Conservation (phyloP, 2,888 invertebrate species). For the Corythucha ciliata region DNA sequence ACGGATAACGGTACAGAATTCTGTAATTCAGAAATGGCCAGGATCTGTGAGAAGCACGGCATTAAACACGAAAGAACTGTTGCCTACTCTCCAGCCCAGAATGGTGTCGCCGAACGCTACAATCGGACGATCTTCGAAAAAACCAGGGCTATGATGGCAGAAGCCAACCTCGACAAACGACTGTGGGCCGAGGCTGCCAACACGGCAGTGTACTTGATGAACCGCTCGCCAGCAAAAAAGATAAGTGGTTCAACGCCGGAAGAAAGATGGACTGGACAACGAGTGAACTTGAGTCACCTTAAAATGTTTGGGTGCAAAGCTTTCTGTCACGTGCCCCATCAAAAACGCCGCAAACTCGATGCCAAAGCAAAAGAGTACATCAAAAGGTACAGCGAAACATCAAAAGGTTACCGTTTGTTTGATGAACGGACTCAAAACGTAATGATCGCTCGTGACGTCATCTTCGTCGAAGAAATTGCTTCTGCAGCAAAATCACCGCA, state of each 20-base stretch:
- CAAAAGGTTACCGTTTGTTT: slow-evolving; percentile 19
- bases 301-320: slow-evolving; percentile 24
- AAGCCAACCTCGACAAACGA: slow-evolving; percentile 31
- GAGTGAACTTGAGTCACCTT: slow-evolving; percentile 19
- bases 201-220: slow-evolving; percentile 38
- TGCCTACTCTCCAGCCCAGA: slow-evolving; percentile 21
- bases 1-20: slow-evolving; percentile 23
- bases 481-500: too few relatives aligned
- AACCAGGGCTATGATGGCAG: slow-evolving; percentile 35
- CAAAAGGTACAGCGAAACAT: slow-evolving; percentile 16
- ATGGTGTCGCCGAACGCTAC: slow-evolving; percentile 23
- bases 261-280: slow-evolving; percentile 11
- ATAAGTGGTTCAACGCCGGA: slow-evolving; percentile 17
- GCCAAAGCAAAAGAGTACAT: slow-evolving; percentile 4
- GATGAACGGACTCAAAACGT: background rate
- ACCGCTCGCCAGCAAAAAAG: slow-evolving; percentile 25
- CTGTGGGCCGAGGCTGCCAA: slow-evolving; percentile 31
- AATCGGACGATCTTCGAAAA: slow-evolving; percentile 30
- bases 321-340: background rate
- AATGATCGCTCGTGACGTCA: background rate
- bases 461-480: slow-evolving; percentile 2
- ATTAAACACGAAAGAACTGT: slow-evolving; percentile 20
- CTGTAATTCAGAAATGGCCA: slow-evolving; percentile 4
- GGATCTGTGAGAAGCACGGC: slow-evolving; percentile 14
- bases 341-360: slow-evolving; percentile 14